Base-by-base conservation (phyloP, 2,113 vertebrate genomes). In the Calypte anna region DNA sequence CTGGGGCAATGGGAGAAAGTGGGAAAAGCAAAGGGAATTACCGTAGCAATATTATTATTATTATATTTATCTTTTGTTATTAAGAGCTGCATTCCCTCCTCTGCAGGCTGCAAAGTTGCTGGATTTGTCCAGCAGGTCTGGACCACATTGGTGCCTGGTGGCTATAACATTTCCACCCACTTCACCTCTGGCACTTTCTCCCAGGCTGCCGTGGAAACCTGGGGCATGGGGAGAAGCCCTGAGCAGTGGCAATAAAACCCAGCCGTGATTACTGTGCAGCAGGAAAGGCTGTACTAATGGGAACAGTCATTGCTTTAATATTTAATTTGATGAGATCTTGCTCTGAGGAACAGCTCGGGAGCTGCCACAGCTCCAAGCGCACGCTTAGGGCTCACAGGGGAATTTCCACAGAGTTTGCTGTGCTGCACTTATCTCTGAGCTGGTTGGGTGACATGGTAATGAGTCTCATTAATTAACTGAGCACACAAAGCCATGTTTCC, bases 21-120 rank as follows among this genome's bases (percentile, higher is more conserved):
- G 70, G 46, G 30, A n/a, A 53, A 81, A 48, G 64, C 0, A 0
- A n/a, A 1, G 1, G 22, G 59, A 6, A 25, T 25, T 40, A 40
- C 40, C 20, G 10, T 20, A 48, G 19, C 20, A 48, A 22, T 48
- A 48, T 21, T 19, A 48, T 21, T 10, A 21, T 19, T 48, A 20
- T 48, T 48, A 48, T 48, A 21, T 21, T 48, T 40, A 40, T 40
- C 11, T 40, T 12, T 40, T 40, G 11, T 40, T 40, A 40, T 10
- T 46, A 48, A 48, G 18, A 21, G 25, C 50, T 50, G 22, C 22
- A 21, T 44, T 43, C 5, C 23, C 17, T 64, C 15, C 78, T 59
- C 51, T 70, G 43, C 72, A 74, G 40, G 25, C 33, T 88, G 53
- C n/a, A 50, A 22, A 69, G 40, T 40, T 38, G 44, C 44, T 59